Conservation (phyloP, 2,888 invertebrate genomes). For the Venustoraphidia nigricollis region DNA sequence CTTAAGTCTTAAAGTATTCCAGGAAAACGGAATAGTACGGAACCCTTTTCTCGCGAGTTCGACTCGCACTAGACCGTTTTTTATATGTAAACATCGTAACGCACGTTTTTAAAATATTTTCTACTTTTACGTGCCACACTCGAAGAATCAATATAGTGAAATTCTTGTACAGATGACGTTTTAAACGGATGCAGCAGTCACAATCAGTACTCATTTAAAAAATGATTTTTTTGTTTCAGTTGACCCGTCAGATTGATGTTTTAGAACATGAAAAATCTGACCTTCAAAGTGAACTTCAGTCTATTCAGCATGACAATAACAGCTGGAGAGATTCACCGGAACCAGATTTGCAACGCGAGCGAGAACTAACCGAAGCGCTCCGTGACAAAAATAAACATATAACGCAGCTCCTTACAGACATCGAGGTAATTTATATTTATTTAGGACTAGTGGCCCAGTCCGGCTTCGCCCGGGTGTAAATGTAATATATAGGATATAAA, state of each 20-base stretch:
- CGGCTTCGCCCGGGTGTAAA: too few species aligned
- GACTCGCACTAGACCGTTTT: too few species aligned
- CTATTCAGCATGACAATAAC: slow-evolving; percentile 21
- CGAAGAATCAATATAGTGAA: background rate
- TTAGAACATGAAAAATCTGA: slow-evolving; percentile 34
- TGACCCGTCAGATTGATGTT: slow-evolving; percentile 22
- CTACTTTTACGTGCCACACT: too few species aligned
- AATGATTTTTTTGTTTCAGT: slow-evolving; percentile 20
- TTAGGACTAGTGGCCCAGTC: slow-evolving; percentile 16
- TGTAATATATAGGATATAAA: too few species aligned
- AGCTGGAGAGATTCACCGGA: slow-evolving; percentile 32
- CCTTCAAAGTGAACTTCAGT: slow-evolving; percentile 30
- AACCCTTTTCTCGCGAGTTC: too few species aligned
- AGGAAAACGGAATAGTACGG: too few species aligned
- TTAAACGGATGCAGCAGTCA: background rate
- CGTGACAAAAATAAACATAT: slow-evolving; percentile 63
- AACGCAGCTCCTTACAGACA: slow-evolving; percentile 53
- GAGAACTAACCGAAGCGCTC: slow-evolving; percentile 37
- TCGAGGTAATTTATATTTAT: slow-evolving; percentile 39
- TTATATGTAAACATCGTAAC: too few species aligned
- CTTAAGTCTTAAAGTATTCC: too few species aligned
- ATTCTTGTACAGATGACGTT: background rate
- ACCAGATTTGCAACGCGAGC: slow-evolving; percentile 33
- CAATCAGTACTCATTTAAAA: slow-evolving; percentile 7
- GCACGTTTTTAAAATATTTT: too few species aligned